Base-by-base conservation (phyloP, 2,113 vertebrate genomes). In the Ophiodon elongatus region DNA sequence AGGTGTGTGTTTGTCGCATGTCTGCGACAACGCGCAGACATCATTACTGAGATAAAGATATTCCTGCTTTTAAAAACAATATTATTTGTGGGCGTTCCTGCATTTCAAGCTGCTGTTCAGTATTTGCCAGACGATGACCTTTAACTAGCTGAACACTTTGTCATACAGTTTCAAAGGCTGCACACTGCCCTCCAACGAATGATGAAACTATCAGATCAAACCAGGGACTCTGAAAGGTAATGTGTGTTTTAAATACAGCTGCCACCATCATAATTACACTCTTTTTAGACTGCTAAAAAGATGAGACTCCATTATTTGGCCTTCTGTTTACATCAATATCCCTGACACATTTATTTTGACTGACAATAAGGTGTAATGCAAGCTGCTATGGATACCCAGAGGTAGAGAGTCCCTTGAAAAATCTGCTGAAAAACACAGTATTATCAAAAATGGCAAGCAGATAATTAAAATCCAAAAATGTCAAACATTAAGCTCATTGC, bases 171-270 rank as follows among this genome's bases (percentile, higher is more conserved):
- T 94, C 96, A 98, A 87, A 96, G 95, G 82, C 94, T 99, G 85
- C 96, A 96, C 66, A 91, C 96, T 91, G 97, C 98, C 45, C 95
- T 99, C 89, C 95, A 96, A 77, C 96, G 97, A 95, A 94, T 97
- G 80, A 90, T 97, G 92, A 93, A 93, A 88, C 96, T 94, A 79
- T 79, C 85, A 85, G 88, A 84, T 60, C 93, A 96, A 86, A 94
- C 89, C 85, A 93, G 95, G 84, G 94, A 96, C 87, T 89, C 94
- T 81, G 94, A 63, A 80, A 96, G 98, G 98, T 99, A 96, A 64
- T 13, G 2, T 70, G 69, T 81, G 33, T 71, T 33, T 72, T 52
- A 7, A 47, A 77, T 65, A 29, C 45, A 81, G n/a, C 72, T 73
- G 39, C 29, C 66, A 79, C 72, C 43, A 67, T 52, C 77, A 74